phyloP scores from a whole-genome alignment of 2,888 invertebrate genomes.

The Phyto melanocephala region DNA sequence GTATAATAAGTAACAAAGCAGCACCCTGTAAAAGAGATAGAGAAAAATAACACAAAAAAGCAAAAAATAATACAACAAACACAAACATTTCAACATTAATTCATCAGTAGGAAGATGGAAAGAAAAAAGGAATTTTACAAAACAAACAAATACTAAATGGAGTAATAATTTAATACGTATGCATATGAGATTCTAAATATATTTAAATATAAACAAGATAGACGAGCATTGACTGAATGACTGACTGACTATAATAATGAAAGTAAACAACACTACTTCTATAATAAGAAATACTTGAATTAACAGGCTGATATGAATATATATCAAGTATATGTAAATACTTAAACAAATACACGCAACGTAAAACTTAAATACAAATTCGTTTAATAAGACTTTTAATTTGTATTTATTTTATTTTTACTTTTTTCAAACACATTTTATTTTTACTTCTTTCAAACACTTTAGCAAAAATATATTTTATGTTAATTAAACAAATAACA shows the following conservation, averaged over 20 bases:
- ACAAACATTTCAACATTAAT: constrained; percentile 66
- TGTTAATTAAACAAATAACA: constrained; percentile 60
- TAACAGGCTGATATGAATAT: not conserved
- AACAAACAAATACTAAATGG: constrained; percentile 41
- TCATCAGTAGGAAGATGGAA: constrained; percentile 18
- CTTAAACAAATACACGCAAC: not conserved
- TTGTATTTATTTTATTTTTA: constrained; percentile 1
- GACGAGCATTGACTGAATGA: constrained; percentile 12
- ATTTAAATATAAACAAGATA: constrained; percentile 39
- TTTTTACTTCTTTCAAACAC: not conserved
- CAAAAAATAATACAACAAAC: constrained; percentile 70
- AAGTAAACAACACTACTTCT: constrained; percentile 1
- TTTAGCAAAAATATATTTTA: constrained; percentile 17
- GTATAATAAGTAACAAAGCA: constrained; percentile 99
- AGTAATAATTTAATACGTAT: not conserved
- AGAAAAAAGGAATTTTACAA: constrained; percentile 47
- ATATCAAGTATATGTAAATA: not conserved
- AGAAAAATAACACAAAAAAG: constrained; percentile 75
- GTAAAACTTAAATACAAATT: constrained; percentile 12
- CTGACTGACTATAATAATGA: constrained; percentile 1
- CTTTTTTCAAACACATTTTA: constrained; percentile 9
- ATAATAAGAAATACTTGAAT: constrained; percentile 20
- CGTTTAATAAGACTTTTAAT: not conserved
- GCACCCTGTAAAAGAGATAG: constrained; percentile 91
- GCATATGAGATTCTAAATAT: not conserved